A percentile compares a stretch with the other conserved stretches of the same genome.
Evolutionary conservation across 2,113 vertebrate species (phyloP).

Genomic region (Prionailurus viverrinus): DNA sequence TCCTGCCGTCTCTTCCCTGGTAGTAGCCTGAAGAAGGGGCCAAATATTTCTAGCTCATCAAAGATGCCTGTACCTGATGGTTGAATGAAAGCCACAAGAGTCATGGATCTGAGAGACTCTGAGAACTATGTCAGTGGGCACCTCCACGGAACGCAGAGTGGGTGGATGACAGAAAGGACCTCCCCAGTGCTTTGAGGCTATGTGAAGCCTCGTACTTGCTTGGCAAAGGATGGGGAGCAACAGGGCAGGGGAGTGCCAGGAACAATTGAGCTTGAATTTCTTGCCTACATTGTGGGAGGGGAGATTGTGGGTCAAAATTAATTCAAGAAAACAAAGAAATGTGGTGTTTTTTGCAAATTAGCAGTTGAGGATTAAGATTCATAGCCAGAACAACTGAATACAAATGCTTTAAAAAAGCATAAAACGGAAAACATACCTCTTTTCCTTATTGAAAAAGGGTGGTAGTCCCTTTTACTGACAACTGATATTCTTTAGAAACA

Average conservation of each 20-base stretch:
- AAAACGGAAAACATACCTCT: not conserved
- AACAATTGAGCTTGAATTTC: slow-evolving; percentile 6
- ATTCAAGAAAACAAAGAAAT: slow-evolving; percentile 45
- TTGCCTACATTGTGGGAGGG: not conserved
- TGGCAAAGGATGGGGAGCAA: not conserved
- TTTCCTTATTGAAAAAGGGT: not conserved
- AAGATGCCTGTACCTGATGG: not conserved
- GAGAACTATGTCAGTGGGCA: not conserved
- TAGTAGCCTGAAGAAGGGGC: not conserved
- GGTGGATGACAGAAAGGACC: not conserved
- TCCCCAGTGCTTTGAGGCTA: not conserved
- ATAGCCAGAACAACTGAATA: not conserved
- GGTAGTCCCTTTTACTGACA: not conserved
- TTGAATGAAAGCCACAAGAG: not conserved
- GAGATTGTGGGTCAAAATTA: slow-evolving; percentile 19
- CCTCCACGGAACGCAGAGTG: not conserved
- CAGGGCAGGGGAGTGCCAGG: not conserved
- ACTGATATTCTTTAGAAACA: not conserved
- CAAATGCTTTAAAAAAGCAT: not conserved
- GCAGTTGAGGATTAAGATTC: not conserved
- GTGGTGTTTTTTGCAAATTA: not conserved
- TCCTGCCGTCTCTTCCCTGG: not conserved
- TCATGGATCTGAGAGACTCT: not conserved
- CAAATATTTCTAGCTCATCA: not conserved
- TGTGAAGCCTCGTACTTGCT: not conserved